Evolutionary conservation across 1,140 invertebrate genomes (phyloP).

Genomic region (Lordiphosa collinella): DNA sequence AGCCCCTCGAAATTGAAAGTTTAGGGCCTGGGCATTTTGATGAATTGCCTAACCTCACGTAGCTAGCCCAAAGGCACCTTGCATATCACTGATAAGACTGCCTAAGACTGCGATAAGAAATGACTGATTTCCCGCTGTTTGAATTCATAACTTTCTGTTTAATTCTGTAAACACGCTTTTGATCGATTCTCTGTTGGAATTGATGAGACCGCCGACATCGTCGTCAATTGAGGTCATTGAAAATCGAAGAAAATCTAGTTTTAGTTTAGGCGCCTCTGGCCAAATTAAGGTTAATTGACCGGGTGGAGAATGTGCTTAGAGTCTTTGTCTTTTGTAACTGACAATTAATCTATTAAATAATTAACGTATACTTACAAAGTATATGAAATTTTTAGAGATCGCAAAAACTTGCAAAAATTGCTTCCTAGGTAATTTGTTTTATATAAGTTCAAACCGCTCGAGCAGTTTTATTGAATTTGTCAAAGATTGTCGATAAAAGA

Average conservation of each 20-base stretch:
- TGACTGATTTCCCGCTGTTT: conserved; percentile 18
- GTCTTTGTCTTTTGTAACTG: no score
- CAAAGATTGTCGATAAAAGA: no score
- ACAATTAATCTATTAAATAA: no score
- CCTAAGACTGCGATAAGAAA: conserved; percentile 32
- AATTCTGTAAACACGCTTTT: conserved; percentile 10
- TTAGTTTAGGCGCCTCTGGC: conserved; percentile 37
- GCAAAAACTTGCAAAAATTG: no score
- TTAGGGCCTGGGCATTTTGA: conserved; percentile 48
- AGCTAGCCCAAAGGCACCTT: no score
- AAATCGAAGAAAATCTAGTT: conserved; percentile 19
- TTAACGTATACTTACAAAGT: no score
- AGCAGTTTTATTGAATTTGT: no score
- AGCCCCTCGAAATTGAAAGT: conserved; percentile 40
- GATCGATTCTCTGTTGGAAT: conserved; percentile 7
- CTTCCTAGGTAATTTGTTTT: no score
- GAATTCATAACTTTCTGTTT: neutral
- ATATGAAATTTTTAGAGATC: no score
- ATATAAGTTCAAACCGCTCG: no score
- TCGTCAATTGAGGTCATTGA: conserved; percentile 46
- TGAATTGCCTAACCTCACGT: conserved; percentile 47
- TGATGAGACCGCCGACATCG: neutral
- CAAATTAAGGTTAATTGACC: conserved; percentile 61
- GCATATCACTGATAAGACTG: conserved; percentile 46
- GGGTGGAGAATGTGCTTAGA: no score